phyloP scores from a whole-genome alignment of 2,797 vertebrate genomes.

The Microhierax caerulescens region DNA sequence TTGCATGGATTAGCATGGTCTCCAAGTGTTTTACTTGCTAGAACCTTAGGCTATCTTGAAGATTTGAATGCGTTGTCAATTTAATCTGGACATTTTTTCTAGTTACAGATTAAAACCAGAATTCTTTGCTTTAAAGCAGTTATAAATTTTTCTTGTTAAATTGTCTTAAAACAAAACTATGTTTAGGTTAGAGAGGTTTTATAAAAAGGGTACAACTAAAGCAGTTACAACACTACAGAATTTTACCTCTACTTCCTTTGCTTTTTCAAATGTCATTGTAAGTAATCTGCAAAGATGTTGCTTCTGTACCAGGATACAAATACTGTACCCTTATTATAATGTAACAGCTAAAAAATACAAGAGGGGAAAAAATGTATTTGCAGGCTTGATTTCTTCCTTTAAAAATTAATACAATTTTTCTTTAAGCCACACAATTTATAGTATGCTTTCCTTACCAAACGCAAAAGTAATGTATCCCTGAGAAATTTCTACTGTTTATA shows the following conservation, averaged over 20 bases:
- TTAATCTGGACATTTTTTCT: background rate
- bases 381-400: background rate
- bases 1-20: background rate
- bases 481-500: background rate
- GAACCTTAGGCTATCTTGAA: background rate
- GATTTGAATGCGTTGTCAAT: background rate
- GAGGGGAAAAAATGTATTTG: background rate
- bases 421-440: background rate
- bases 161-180: background rate
- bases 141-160: background rate
- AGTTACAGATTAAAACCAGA: background rate
- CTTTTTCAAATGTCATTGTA: background rate
- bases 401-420: background rate
- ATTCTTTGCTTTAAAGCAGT: background rate
- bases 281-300: background rate
- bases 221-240: background rate
- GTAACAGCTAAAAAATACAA: background rate
- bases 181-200: background rate
- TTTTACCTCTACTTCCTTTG: background rate
- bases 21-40: background rate
- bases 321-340: background rate
- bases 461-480: background rate
- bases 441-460: background rate
- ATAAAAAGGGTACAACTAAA: background rate
- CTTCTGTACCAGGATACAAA: background rate